Evolutionary conservation across 1,140 invertebrate genomes (phyloP), one percentile per base, ranked within the genome.

Genomic region (Bemisia tabaci): DNA sequence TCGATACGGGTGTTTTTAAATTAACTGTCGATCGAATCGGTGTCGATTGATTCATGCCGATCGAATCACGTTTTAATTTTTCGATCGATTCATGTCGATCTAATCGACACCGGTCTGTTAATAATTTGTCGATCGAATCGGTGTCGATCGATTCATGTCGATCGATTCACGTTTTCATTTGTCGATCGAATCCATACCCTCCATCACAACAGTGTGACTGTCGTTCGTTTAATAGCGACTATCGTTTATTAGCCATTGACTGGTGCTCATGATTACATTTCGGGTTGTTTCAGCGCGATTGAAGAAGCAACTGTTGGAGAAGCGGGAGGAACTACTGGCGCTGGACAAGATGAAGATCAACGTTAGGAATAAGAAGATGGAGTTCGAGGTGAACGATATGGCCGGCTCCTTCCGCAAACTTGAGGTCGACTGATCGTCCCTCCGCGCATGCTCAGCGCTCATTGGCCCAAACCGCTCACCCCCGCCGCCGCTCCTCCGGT

Each of bases 341-440:
- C 77, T 92, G 33, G 89, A 91, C 71, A 84, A 90, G n/a, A 89
- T 91, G 87, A 68, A 61, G 23, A 72, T 75, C 12, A 67, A 70
- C 21, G 71, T 69, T 21, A 69, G 69, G 27, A 67, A 70, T 24
- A 39, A 48, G 17, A 67, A 22, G 39, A 67, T 68, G 21, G 58
- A 48, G 1, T 26, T 63, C 2, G 70, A 67, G 23, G 63, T 67
- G 17, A 39, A 59, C 25, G 61, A 58, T 1, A 81, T 89, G 22
- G 83, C 85, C 66, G 89, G 89, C 26, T 89, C 87, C 62, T 91
- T 91, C 75, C 84, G 89, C 72, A 90, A 90, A 78, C 77, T 91
- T 60, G 86, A 89, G 76, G 82, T 91, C n/a, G 89, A 91, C 78
- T 91, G 82, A 81, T 22, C n/a, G n/a, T n/a, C n/a, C n/a, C n/a